A percentile compares a stretch with the other conserved stretches of the same genome.
These are phyloP conservation scores for Varanus komodoensis DNA, from an alignment of 2,113 vertebrate genomes.

Conservation along the genomic window DNA sequence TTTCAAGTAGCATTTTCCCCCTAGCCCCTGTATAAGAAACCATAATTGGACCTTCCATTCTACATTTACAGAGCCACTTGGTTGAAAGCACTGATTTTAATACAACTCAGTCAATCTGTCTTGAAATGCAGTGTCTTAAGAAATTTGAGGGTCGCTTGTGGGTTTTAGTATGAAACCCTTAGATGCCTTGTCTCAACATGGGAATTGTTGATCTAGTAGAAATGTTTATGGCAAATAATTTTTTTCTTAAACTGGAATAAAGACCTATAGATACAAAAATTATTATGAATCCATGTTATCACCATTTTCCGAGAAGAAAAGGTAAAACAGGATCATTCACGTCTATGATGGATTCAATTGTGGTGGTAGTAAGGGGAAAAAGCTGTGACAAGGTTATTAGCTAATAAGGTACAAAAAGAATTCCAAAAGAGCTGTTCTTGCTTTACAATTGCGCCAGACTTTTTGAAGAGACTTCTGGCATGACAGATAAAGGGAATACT, in stretches of 20 bases:
- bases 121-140: conserved; percentile 10
- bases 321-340: conserved; percentile 67
- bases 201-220: conserved; percentile 30
- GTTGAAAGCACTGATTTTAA: background rate
- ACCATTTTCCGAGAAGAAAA: conserved; percentile 38
- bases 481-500: conserved; percentile 64
- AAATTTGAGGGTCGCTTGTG: conserved; percentile 31
- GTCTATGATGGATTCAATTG: conserved; percentile 64
- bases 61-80: too few species aligned
- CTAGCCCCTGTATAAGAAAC: too few species aligned
- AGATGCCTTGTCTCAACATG: conserved; percentile 22
- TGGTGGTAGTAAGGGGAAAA: conserved; percentile 64
- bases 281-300: conserved; percentile 54
- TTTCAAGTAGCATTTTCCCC: too few species aligned
- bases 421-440: conserved; percentile 58
- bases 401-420: conserved; percentile 63
- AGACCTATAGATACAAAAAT: conserved; percentile 55
- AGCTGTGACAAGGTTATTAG: conserved; percentile 66
- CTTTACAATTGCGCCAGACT: conserved; percentile 57
- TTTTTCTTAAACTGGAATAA: conserved; percentile 55
- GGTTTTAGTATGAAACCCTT: conserved; percentile 33
- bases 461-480: conserved; percentile 63
- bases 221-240: conserved; percentile 59
- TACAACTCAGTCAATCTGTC: background rate
- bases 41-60: too few species aligned